Evolutionary conservation across 2,113 vertebrate genomes (phyloP).

Genomic region (Oenanthe oenanthe): DNA sequence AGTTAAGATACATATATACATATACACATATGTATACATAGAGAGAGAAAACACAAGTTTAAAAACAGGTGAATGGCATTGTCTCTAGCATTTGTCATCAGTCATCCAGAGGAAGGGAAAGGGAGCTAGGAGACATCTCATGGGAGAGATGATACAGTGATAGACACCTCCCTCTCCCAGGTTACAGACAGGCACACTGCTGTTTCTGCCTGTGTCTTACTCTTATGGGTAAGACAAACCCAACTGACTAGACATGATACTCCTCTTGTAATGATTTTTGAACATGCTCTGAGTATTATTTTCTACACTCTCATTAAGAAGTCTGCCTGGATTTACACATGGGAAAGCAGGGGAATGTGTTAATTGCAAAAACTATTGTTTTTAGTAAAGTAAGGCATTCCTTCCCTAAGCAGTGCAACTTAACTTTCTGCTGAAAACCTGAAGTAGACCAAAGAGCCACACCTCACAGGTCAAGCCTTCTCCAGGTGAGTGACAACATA

Average conservation of each 20-base stretch:
- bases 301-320: not conserved
- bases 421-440: not conserved
- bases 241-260: not conserved
- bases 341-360: not conserved
- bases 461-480: not conserved
- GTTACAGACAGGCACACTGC: not conserved
- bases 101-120: conserved; percentile 14
- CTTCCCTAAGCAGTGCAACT: not conserved
- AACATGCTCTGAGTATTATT: not conserved
- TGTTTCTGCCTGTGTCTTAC: not conserved
- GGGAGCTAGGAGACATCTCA: not conserved
- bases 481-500: not conserved
- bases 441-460: not conserved
- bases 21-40: conserved; percentile 82
- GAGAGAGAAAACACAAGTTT: conserved; percentile 68
- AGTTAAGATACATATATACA: conserved; percentile 82
- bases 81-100: conserved; percentile 42
- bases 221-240: not conserved
- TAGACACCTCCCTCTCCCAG: not conserved
- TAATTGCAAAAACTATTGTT: not conserved
- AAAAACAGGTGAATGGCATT: conserved; percentile 36
- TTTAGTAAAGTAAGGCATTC: not conserved
- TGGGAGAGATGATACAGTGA: not conserved
- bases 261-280: not conserved
- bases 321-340: not conserved